Conservation (phyloP, 2,888 invertebrate genomes). For the Tiphia femorata region DNA sequence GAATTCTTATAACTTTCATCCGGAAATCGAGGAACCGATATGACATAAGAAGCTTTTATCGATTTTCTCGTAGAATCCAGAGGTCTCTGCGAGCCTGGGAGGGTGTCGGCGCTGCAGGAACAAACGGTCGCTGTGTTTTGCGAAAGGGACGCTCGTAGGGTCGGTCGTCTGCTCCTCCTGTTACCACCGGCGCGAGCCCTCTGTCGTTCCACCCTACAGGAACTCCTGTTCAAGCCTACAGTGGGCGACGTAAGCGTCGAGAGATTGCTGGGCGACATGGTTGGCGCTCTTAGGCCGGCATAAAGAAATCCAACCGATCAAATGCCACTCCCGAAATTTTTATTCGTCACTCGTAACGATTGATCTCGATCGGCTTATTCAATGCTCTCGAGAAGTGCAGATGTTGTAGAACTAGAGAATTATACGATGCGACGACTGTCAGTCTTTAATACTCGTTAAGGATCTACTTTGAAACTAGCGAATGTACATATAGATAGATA, state of each 20-base stretch:
- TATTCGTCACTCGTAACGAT: too few species aligned
- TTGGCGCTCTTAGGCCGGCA: constrained; percentile 61
- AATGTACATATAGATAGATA: too few species aligned
- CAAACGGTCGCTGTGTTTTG: constrained; percentile 84
- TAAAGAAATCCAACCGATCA: constrained; percentile 36
- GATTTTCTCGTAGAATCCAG: constrained; percentile 73
- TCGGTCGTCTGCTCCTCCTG: constrained; percentile 81
- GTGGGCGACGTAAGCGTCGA: constrained; percentile 82
- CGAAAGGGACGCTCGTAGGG: constrained; percentile 79
- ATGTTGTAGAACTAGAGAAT: too few species aligned
- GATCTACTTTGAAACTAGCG: too few species aligned
- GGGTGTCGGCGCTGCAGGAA: constrained; percentile 81
- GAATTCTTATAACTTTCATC: neutral
- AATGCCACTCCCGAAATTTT: constrained; percentile 4
- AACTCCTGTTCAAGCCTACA: constrained; percentile 84
- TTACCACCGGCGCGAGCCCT: constrained; percentile 76
- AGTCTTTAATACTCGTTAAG: too few species aligned
- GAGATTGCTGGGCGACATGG: constrained; percentile 78
- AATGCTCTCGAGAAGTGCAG: too few species aligned
- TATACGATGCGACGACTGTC: too few species aligned
- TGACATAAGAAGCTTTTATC: too few species aligned
- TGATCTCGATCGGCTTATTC: too few species aligned
- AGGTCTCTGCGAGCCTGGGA: constrained; percentile 74
- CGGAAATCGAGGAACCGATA: too few species aligned
- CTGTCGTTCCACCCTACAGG: constrained; percentile 73